Base-by-base conservation (phyloP, 2,797 vertebrate species). In the Micropoecilia bifurca region DNA sequence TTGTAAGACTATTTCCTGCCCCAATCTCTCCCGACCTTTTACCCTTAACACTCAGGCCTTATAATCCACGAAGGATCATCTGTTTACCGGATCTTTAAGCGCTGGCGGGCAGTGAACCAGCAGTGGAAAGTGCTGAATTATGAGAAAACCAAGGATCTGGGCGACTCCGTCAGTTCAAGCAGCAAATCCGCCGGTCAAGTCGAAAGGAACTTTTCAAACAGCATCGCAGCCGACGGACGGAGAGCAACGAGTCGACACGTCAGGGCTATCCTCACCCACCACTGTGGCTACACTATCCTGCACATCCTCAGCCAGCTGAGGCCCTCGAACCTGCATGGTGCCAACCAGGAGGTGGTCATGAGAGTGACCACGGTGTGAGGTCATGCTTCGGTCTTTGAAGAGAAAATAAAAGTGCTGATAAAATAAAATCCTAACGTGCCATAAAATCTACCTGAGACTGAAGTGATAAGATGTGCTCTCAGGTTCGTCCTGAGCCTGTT, bases 91-190 rank as follows among this genome's bases (percentile, higher is more conserved):
- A 97, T 97, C 92, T 97, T 97, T 88, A 97, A 97, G 90, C 96
- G 97, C 79, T 97, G 97, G 97, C 97, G 96, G 90, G 96, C 96
- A 0, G 96, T 97, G 85, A 97, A 97, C 93, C 97, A 97, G 88
- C 95, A 97, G 89, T 97, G 97, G 97, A 97, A 97, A 91, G 96
- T 97, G 78, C 93, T 97, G 93, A 97, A 97, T 88, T 97, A 97
- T 69, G 97, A 97, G 83, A 97, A 97, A 91, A 92, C 94, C 20
- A 97, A 96, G 94, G 97, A 97, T 92, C 93, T 95, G 81, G 96
- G 95, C 82, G 96, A 97, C 89, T 94, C 95, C 73, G 47, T 93
- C 85, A 94, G 94, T 81, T 96, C 92, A 83, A 89, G 91, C 92
- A 91, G 92, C 82, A 97, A 97, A 91, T 89, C 87, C 4, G 90